A percentile compares a stretch with the other conserved stretches of the same genome.
phyloP scores from a whole-genome alignment of 2,888 invertebrate genomes.

The Pachycephus smyrnensis region DNA sequence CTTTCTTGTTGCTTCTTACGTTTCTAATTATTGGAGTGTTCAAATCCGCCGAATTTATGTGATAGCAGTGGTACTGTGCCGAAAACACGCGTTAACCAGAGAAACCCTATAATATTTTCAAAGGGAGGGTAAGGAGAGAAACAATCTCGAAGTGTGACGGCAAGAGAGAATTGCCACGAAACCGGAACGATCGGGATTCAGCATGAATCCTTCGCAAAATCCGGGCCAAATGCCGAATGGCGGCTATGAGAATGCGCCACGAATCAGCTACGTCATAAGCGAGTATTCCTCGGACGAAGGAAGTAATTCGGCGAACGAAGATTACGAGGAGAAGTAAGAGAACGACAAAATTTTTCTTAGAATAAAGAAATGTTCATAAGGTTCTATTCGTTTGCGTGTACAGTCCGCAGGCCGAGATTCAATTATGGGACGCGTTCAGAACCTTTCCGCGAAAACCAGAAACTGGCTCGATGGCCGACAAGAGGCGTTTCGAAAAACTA shows the following conservation, averaged over 20 bases:
- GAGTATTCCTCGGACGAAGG: neutral
- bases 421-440: conserved; percentile 85
- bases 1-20: too few species aligned
- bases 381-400: neutral
- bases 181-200: too few species aligned
- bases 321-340: conserved; percentile 3
- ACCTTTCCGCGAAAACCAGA: conserved; percentile 77
- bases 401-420: conserved; percentile 63
- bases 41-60: too few species aligned
- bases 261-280: neutral
- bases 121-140: too few species aligned
- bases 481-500: conserved; percentile 73
- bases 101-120: too few species aligned
- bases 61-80: too few species aligned
- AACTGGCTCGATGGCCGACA: conserved; percentile 76
- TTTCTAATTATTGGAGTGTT: too few species aligned
- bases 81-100: too few species aligned
- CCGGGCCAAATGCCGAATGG: too few species aligned
- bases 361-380: neutral
- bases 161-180: too few species aligned
- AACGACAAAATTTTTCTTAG: neutral
- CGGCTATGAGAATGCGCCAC: neutral
- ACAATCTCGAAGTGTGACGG: too few species aligned
- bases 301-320: neutral
- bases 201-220: too few species aligned